Conservation (phyloP, 2,113 vertebrate genomes). For the Bufo gargarizans region DNA sequence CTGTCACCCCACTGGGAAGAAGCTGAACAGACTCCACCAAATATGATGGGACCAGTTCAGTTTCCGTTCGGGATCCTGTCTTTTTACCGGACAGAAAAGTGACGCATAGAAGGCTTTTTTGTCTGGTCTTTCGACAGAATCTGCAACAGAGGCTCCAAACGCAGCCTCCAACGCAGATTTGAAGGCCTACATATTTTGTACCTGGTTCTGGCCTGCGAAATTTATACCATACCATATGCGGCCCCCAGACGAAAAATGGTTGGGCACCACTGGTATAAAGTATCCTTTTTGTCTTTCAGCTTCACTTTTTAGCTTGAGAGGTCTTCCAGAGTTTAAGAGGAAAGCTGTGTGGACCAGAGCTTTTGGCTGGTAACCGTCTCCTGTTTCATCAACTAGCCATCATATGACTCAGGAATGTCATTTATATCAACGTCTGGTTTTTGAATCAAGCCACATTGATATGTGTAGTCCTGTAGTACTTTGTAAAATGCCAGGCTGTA, state of each 20-base stretch:
- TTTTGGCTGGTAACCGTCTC: constrained; percentile 80
- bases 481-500: neutral
- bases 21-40: too few species aligned
- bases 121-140: too few species aligned
- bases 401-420: neutral
- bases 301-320: constrained; percentile 79
- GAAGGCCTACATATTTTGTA: too few species aligned
- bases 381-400: neutral
- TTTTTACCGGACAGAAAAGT: too few species aligned
- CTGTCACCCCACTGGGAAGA: too few species aligned
- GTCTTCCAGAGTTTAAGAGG: constrained; percentile 87
- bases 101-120: too few species aligned
- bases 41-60: too few species aligned
- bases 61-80: too few species aligned
- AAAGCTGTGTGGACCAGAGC: constrained; percentile 91
- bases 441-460: neutral
- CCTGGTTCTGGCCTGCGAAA: too few species aligned
- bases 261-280: constrained; percentile 13
- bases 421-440: neutral
- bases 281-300: constrained; percentile 70
- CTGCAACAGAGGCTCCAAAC: too few species aligned
- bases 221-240: too few species aligned
- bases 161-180: too few species aligned
- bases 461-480: neutral
- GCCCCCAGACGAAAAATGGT: neutral